phyloP scores from a whole-genome alignment of 1,140 invertebrate species.

The fruit fly (Drosophila melanogaster) region Release_6_plus_ISO1_MT NT_037436.4:22196501-22197000 shows the following conservation, averaged over 20 bases:
- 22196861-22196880: too few species aligned
- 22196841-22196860: too few species aligned
- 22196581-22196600: slow-evolving; percentile 1
- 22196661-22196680: slow-evolving; percentile 75
- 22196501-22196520: slow-evolving; percentile 83
- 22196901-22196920: too few species aligned
- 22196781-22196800: slow-evolving; percentile 16
- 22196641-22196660: slow-evolving; percentile 12
- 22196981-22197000: too few species aligned
- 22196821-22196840: too few species aligned
- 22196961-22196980: too few species aligned
- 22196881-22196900: too few species aligned
- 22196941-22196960: too few species aligned
- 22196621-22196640: slow-evolving; percentile 24
- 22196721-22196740: slow-evolving; percentile 81
- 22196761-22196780: slow-evolving; percentile 50
- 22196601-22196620: slow-evolving; percentile 19
- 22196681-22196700: slow-evolving; percentile 50
- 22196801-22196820: slow-evolving; percentile 1
- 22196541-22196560: slow-evolving; percentile 42
- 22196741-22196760: slow-evolving; percentile 82
- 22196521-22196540: slow-evolving; percentile 81
- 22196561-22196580: slow-evolving; percentile 12
- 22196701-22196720: slow-evolving; percentile 16
- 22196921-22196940: too few species aligned